These are phyloP conservation scores for Caranx melampygus DNA, from an alignment of 2,113 vertebrate genomes.

Conservation along the genomic window DNA sequence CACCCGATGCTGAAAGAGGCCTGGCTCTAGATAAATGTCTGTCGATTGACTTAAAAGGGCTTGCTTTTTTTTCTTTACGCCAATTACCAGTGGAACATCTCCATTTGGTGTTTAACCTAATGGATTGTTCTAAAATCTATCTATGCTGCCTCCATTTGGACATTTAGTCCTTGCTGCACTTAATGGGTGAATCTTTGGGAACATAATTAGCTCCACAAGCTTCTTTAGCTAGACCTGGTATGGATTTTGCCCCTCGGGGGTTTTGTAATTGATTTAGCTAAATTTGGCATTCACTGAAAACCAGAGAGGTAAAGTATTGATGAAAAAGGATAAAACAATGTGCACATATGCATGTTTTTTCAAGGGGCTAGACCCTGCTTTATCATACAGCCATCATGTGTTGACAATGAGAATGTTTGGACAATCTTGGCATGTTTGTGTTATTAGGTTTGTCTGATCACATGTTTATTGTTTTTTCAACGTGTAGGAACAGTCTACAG, in stretches of 20 bases:
- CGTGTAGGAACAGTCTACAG: not conserved
- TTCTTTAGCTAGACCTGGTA: constrained; percentile 51
- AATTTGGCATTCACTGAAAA: constrained; percentile 53
- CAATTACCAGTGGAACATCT: constrained; percentile 63
- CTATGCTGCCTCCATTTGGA: constrained; percentile 51
- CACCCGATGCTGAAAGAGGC: constrained; percentile 43
- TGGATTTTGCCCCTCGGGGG: constrained; percentile 59
- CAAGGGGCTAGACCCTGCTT: not conserved
- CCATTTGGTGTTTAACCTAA: constrained; percentile 62
- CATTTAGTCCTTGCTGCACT: constrained; percentile 37
- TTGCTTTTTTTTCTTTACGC: constrained; percentile 33
- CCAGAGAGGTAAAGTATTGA: not conserved
- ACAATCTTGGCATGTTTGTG: not conserved
- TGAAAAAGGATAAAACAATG: not conserved
- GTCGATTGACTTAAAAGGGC: constrained; percentile 42
- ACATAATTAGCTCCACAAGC: constrained; percentile 50
- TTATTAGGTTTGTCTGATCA: not conserved
- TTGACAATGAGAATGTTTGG: not conserved
- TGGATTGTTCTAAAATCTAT: constrained; percentile 64
- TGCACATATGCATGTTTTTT: constrained; percentile 4
- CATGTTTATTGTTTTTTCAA: not conserved
- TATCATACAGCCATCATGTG: not conserved
- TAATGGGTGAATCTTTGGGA: constrained; percentile 58
- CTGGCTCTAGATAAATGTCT: constrained; percentile 12
- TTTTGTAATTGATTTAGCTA: constrained; percentile 60